Evolutionary conservation across 1,140 invertebrate species (phyloP).

Genomic region (Drosophila bipectinata): DNA sequence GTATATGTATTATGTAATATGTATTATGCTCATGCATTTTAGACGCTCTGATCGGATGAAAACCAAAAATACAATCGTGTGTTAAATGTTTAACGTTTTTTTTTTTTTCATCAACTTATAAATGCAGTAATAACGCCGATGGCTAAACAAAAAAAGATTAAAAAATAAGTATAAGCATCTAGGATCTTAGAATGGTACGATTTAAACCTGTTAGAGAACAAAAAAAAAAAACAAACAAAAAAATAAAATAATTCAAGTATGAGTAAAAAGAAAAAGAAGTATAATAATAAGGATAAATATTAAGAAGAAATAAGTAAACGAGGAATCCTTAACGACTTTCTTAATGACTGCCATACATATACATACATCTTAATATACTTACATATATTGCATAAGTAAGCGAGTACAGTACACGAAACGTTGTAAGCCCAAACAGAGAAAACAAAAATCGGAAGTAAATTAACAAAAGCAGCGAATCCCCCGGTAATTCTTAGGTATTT

Average conservation of each 20-base stretch:
- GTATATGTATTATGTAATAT: slow-evolving; percentile 36
- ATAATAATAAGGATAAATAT: slow-evolving; percentile 21
- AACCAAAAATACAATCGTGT: slow-evolving; percentile 35
- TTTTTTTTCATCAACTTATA: slow-evolving; percentile 27
- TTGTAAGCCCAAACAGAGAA: slow-evolving; percentile 15
- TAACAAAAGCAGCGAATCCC: not conserved
- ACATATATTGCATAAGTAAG: slow-evolving; percentile 30
- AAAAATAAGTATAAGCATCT: slow-evolving; percentile 52
- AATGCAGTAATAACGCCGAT: slow-evolving; percentile 1
- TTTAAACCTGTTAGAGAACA: slow-evolving; percentile 21
- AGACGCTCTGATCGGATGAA: slow-evolving; percentile 27
- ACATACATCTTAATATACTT: slow-evolving; percentile 38
- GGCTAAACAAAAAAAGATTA: slow-evolving; percentile 40
- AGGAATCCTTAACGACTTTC: slow-evolving; percentile 80
- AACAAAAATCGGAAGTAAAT: not conserved
- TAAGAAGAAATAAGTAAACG: slow-evolving; percentile 42
- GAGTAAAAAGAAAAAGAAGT: slow-evolving; percentile 8
- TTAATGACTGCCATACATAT: slow-evolving; percentile 78
- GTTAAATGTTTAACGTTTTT: slow-evolving; percentile 39
- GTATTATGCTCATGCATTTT: slow-evolving; percentile 44
- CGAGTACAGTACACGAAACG: slow-evolving; percentile 16
- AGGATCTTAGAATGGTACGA: slow-evolving; percentile 63
- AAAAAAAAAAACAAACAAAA: not conserved
- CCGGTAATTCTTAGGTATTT: slow-evolving; percentile 7
- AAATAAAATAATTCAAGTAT: not conserved